Evolutionary conservation across 2,113 vertebrate genomes (phyloP).

Genomic region (Myrmecobius fasciatus): DNA sequence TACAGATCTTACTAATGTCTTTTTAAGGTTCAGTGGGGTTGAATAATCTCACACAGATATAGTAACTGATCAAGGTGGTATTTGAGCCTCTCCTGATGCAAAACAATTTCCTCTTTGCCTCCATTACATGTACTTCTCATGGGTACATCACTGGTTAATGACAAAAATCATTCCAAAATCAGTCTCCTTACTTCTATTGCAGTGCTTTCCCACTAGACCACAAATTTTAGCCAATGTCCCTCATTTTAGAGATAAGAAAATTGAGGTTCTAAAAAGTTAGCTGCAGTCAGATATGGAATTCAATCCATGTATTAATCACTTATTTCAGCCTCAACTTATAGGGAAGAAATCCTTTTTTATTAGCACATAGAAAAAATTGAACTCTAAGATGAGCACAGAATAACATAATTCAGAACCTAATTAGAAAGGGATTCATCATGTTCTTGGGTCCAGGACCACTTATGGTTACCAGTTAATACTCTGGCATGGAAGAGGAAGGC

Average conservation of each 20-base stretch:
- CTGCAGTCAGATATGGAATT: neutral
- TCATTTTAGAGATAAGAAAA: constrained; percentile 40
- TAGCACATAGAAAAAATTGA: neutral
- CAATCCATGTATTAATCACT: neutral
- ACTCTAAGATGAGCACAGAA: neutral
- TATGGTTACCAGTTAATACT: constrained; percentile 41
- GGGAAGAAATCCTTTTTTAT: neutral
- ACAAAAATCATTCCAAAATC: neutral
- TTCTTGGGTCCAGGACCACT: neutral
- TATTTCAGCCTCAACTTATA: constrained; percentile 23
- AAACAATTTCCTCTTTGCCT: neutral
- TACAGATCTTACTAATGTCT: neutral
- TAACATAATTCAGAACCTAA: constrained; percentile 21
- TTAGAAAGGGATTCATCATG: constrained; percentile 8
- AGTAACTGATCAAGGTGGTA: neutral
- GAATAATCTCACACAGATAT: neutral
- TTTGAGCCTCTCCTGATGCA: neutral
- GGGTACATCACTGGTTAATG: neutral
- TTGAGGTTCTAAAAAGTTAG: neutral
- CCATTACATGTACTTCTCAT: neutral
- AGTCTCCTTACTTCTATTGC: neutral
- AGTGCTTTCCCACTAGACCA: neutral
- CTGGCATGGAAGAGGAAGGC: neutral
- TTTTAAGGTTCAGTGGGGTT: neutral
- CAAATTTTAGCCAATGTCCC: neutral